A percentile compares a stretch with the other conserved stretches of the same genome.
Evolutionary conservation across 2,113 vertebrate species (phyloP).

Genomic region (Scortum barcoo): DNA sequence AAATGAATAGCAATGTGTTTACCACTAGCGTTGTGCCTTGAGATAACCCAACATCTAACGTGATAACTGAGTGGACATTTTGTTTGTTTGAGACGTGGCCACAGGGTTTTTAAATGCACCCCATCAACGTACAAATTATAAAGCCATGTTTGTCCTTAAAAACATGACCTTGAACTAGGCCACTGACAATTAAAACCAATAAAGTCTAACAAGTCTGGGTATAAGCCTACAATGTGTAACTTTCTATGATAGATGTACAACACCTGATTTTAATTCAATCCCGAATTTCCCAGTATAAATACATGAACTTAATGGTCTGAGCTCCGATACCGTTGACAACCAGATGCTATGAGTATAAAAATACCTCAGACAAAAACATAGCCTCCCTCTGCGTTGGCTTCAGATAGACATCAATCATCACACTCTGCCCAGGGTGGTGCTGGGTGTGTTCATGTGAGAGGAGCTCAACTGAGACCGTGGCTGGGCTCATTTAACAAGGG

Average conservation of each 20-base stretch:
- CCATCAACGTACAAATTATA: background rate
- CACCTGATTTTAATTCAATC: background rate
- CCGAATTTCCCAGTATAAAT: background rate
- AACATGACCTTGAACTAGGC: background rate
- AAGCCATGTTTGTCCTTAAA: background rate
- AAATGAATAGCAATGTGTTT: background rate
- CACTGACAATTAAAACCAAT: background rate
- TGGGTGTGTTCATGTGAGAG: constrained; percentile 29
- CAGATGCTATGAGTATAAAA: background rate
- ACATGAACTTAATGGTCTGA: background rate
- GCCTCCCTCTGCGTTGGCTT: background rate
- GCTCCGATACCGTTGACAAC: background rate
- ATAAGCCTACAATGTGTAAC: background rate
- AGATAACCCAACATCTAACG: no score
- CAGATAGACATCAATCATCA: constrained; percentile 21
- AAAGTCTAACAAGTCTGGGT: background rate
- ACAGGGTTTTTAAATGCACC: background rate
- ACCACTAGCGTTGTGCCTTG: background rate
- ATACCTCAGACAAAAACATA: constrained; percentile 15
- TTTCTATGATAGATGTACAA: background rate
- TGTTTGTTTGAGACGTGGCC: background rate
- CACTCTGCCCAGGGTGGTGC: constrained; percentile 1
- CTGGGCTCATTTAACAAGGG: constrained; percentile 35
- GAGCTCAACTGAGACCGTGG: background rate
- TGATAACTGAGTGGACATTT: background rate